These are phyloP conservation scores for Planococcus citri DNA, from an alignment of 1,140 invertebrate genomes.

Conservation along the genomic window DNA sequence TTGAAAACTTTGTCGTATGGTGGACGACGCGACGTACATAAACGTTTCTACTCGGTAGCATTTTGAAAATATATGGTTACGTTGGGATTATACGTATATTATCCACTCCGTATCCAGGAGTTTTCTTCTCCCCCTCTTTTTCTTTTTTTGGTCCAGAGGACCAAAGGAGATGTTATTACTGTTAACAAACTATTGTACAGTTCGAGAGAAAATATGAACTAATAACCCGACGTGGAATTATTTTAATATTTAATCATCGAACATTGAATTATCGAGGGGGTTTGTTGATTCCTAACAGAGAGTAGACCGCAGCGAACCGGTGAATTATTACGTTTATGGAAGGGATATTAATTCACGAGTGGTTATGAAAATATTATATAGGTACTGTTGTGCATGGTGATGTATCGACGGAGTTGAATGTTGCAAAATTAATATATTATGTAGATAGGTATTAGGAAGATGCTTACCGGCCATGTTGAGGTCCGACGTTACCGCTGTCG, in stretches of 20 bases:
- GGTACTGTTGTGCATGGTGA: not conserved
- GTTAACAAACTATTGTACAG: no score
- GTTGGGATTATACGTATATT: no score
- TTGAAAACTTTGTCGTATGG: not conserved
- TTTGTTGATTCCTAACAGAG: no score
- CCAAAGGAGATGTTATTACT: not conserved
- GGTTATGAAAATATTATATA: not conserved
- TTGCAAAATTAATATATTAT: slow-evolving; percentile 23
- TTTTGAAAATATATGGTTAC: not conserved
- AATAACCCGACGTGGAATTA: not conserved
- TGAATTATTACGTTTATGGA: no score
- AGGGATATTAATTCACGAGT: not conserved
- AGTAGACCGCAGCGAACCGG: no score
- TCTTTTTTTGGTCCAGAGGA: no score
- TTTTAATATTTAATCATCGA: not conserved
- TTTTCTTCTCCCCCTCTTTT: not conserved
- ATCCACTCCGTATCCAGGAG: not conserved
- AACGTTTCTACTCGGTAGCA: not conserved
- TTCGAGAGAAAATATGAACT: not conserved
- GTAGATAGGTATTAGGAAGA: slow-evolving; percentile 15
- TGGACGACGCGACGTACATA: no score
- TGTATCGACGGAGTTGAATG: no score
- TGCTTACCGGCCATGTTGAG: slow-evolving; percentile 44
- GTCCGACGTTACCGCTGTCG: slow-evolving; percentile 57
- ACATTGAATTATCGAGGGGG: no score